These are phyloP conservation scores for Entomyzon cyanotis DNA, from an alignment of 2,113 vertebrate genomes.

Conservation along the genomic window DNA sequence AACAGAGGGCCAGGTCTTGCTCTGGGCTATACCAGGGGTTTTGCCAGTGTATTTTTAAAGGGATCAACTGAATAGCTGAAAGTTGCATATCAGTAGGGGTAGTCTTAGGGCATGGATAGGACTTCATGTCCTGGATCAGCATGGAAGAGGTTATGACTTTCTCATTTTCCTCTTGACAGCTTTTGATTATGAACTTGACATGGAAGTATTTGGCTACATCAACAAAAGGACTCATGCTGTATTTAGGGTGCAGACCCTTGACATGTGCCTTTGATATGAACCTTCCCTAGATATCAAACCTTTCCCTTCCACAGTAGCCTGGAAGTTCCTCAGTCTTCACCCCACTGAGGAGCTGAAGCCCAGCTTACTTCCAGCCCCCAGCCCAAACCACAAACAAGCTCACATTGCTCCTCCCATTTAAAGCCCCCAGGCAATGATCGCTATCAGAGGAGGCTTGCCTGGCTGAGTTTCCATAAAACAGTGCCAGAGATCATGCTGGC, in stretches of 20 bases:
- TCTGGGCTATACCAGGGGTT: background rate
- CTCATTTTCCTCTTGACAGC: background rate
- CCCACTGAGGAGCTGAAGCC: background rate
- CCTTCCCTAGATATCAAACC: background rate
- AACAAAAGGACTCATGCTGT: background rate
- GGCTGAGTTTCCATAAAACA: background rate
- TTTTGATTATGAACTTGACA: background rate
- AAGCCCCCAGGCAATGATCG: background rate
- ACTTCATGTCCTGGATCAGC: background rate
- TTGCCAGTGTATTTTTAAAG: background rate
- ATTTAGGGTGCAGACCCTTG: background rate
- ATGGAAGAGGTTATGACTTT: background rate
- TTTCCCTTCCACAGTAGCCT: background rate
- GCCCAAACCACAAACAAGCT: background rate
- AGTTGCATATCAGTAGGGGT: fast-evolving
- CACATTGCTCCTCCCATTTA: background rate
- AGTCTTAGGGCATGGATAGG: background rate
- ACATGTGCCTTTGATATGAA: background rate
- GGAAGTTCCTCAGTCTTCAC: background rate
- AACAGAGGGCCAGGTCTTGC: background rate
- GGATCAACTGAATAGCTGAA: fast-evolving
- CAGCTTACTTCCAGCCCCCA: background rate
- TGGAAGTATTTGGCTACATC: background rate
- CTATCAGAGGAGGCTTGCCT: background rate
- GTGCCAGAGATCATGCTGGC: background rate